Percentiles rank a stretch among this genome's conserved stretches.
Evolutionary conservation across 30 jellyfish, hydroid and myxozoan genomes (phyloP).

Genomic region (Rhopilema esculentum): DNA sequence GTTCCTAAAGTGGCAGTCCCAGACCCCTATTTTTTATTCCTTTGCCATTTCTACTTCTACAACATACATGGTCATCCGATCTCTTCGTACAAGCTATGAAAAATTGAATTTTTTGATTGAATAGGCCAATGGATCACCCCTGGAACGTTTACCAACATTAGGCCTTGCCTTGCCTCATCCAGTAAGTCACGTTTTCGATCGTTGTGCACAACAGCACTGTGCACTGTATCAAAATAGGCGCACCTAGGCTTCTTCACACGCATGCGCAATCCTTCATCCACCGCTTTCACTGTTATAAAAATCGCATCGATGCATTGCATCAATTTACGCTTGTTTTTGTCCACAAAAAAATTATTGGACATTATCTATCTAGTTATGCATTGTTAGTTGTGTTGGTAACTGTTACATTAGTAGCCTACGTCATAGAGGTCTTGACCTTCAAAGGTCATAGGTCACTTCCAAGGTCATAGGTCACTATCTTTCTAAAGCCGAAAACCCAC

Average conservation of each 20-base stretch:
- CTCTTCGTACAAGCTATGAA: neutral
- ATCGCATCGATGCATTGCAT: neutral
- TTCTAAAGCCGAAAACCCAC: too few species aligned
- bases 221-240: neutral
- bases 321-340: neutral
- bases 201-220: constrained; percentile 40
- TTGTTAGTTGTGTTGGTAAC: too few species aligned
- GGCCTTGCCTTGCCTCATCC: constrained; percentile 73
- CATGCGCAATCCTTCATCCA: constrained; percentile 40
- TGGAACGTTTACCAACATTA: constrained; percentile 84
- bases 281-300: neutral
- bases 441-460: too few species aligned
- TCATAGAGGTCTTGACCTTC: too few species aligned
- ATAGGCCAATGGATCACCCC: constrained; percentile 86
- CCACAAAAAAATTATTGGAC: too few species aligned
- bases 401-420: too few species aligned
- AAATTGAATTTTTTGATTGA: constrained; percentile 13
- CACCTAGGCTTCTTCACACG: constrained; percentile 20
- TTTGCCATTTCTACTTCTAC: too few species aligned
- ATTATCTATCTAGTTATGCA: too few species aligned
- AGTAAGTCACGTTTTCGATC: constrained; percentile 78
- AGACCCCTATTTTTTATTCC: too few species aligned
- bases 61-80: neutral
- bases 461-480: too few species aligned
- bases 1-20: too few species aligned